Conservation (phyloP, 2,113 vertebrate species). For the Nycticorax nycticorax region DNA sequence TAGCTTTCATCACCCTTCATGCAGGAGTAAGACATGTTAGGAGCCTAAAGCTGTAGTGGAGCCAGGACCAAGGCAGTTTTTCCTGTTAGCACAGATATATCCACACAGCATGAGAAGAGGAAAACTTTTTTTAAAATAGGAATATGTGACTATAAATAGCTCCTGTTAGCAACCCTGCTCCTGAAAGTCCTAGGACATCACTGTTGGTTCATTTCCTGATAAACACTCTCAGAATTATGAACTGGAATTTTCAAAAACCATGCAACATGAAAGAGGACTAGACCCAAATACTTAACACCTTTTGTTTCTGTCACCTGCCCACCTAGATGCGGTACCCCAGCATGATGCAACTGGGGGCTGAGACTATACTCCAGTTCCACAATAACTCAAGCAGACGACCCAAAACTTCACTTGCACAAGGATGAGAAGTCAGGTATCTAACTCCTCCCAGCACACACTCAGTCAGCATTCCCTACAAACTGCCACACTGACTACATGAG, state of each 20-base stretch:
- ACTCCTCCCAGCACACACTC: neutral
- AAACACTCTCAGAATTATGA: neutral
- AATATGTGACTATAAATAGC: neutral
- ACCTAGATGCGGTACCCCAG: rapidly evolving
- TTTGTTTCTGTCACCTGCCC: neutral
- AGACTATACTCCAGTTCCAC: neutral
- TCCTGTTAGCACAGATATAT: neutral
- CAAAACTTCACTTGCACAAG: neutral
- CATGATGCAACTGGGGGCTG: neutral
- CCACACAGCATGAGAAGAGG: neutral
- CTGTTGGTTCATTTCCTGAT: neutral
- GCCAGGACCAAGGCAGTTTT: neutral
- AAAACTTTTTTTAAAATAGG: neutral
- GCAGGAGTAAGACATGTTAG: neutral
- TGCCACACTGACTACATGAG: neutral
- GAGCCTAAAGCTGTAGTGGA: neutral
- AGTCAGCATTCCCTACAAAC: neutral
- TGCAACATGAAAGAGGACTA: neutral
- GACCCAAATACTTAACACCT: neutral
- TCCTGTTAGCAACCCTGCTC: neutral
- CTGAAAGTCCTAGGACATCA: neutral
- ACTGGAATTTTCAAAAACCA: neutral
- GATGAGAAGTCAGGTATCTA: neutral
- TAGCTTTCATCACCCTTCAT: neutral
- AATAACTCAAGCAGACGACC: neutral